A percentile compares a stretch with the other conserved stretches of the same genome.
Evolutionary conservation across 2,113 vertebrate species (phyloP).

Genomic region (Telmatochromis brachygnathus): DNA sequence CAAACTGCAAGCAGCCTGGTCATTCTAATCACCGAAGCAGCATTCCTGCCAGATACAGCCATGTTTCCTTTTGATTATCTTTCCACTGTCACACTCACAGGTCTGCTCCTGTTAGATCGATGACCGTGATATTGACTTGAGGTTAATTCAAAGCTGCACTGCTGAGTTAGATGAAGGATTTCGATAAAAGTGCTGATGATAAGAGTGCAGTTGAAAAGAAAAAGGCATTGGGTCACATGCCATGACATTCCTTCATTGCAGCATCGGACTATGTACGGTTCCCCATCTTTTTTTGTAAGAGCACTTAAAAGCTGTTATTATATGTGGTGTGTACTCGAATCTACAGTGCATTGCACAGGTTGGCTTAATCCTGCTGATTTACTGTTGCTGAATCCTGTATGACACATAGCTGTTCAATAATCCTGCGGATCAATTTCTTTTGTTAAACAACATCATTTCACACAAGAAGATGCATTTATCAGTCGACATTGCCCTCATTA

Average conservation of each 20-base stretch:
- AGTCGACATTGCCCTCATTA: slow-evolving; percentile 11
- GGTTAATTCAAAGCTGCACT: slow-evolving; percentile 52
- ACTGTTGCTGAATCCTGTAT: background rate
- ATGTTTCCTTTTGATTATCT: slow-evolving; percentile 43
- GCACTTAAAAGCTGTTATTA: background rate
- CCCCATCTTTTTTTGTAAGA: background rate
- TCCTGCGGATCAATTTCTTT: slow-evolving; percentile 33
- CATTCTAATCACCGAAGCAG: background rate
- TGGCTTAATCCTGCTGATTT: background rate
- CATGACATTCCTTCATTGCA: background rate
- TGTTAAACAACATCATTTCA: slow-evolving; percentile 38
- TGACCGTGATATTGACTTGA: slow-evolving; percentile 51
- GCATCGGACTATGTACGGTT: background rate
- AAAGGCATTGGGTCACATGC: slow-evolving; percentile 21
- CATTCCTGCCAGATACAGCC: background rate
- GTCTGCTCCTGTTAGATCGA: slow-evolving; percentile 52
- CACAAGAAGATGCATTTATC: slow-evolving; percentile 21
- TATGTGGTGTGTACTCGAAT: background rate
- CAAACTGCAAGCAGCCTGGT: background rate
- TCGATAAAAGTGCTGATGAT: slow-evolving; percentile 33
- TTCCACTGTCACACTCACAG: slow-evolving; percentile 43
- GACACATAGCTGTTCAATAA: background rate
- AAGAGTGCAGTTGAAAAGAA: slow-evolving; percentile 44
- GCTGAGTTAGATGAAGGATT: slow-evolving; percentile 44
- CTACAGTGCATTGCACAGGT: background rate